Percentiles rank a stretch among this genome's conserved stretches.
Conservation (phyloP, 2,888 invertebrate species). For the Tanytarsus gracilentus region DNA sequence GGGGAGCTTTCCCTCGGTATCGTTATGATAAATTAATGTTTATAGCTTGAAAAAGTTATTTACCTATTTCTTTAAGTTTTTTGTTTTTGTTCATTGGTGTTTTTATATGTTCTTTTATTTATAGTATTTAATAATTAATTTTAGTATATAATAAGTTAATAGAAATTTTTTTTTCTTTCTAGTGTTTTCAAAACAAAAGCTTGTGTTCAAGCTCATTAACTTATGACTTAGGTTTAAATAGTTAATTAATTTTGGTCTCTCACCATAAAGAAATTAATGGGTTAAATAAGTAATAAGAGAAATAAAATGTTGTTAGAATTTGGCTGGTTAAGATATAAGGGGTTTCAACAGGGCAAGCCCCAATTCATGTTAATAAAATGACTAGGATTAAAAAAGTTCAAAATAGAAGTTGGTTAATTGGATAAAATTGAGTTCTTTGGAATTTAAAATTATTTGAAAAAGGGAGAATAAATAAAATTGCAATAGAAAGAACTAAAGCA, state of each 20-base stretch:
- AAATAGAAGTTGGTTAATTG: constrained; percentile 51
- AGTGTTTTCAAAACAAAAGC: constrained; percentile 63
- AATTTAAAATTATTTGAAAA: constrained; percentile 50
- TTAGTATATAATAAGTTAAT: constrained; percentile 49
- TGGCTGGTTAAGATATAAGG: constrained; percentile 55
- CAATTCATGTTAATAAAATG: constrained; percentile 62
- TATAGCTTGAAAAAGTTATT: constrained; percentile 57
- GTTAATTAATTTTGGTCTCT: constrained; percentile 46
- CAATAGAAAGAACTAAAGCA: constrained; percentile 55
- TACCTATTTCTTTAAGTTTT: constrained; percentile 55
- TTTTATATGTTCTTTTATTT: constrained; percentile 43
- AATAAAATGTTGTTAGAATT: constrained; percentile 52
- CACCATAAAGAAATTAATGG: constrained; percentile 47
- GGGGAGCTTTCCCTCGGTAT: constrained; percentile 59
- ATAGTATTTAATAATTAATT: constrained; percentile 41
- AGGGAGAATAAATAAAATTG: constrained; percentile 56
- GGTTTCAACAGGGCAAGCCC: constrained; percentile 57
- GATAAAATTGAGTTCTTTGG: constrained; percentile 53
- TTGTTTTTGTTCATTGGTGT: constrained; percentile 51
- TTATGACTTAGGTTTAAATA: constrained; percentile 31
- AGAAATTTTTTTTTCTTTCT: constrained; percentile 50
- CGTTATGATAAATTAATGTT: constrained; percentile 67
- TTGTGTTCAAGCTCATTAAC: constrained; percentile 58
- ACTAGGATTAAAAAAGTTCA: constrained; percentile 50
- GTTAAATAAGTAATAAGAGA: constrained; percentile 49